Conservation (phyloP, 2,888 invertebrate genomes). For the Neuroscelio doddi region DNA sequence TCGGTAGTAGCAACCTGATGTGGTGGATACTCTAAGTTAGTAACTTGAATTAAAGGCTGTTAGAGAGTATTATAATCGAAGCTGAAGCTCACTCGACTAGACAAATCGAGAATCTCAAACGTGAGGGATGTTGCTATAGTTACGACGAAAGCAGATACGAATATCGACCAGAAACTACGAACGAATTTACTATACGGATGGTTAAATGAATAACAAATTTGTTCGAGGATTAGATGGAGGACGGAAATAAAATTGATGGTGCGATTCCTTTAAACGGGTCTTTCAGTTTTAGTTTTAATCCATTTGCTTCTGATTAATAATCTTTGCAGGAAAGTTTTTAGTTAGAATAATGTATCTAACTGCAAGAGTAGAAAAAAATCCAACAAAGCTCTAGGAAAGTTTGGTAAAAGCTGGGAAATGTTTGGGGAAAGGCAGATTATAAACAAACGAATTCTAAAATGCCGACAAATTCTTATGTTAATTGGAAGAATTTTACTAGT, state of each 20-base stretch:
- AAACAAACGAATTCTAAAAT: no score
- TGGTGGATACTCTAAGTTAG: slow-evolving; percentile 21
- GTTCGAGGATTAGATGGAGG: no score
- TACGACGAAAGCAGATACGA: slow-evolving; percentile 60
- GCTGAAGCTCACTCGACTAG: slow-evolving; percentile 55
- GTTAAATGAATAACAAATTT: neutral
- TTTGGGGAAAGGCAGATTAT: no score
- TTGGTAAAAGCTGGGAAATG: no score
- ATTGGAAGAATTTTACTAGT: no score
- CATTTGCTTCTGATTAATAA: neutral
- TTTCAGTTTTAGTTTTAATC: neutral
- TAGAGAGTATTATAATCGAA: slow-evolving; percentile 53
- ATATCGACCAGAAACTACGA: slow-evolving; percentile 61
- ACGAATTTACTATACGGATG: slow-evolving; percentile 50
- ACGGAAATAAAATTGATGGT: no score
- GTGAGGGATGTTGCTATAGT: slow-evolving; percentile 63
- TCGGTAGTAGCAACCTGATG: slow-evolving; percentile 10
- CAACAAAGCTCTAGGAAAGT: no score
- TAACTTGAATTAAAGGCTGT: slow-evolving; percentile 33
- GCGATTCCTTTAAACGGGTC: no score
- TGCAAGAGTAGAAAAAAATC: no score
- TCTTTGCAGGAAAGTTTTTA: no score
- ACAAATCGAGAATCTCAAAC: slow-evolving; percentile 50
- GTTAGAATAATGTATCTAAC: no score
- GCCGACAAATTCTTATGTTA: no score